phyloP scores from a whole-genome alignment of 2,797 vertebrate genomes.

The Betta splendens region DNA sequence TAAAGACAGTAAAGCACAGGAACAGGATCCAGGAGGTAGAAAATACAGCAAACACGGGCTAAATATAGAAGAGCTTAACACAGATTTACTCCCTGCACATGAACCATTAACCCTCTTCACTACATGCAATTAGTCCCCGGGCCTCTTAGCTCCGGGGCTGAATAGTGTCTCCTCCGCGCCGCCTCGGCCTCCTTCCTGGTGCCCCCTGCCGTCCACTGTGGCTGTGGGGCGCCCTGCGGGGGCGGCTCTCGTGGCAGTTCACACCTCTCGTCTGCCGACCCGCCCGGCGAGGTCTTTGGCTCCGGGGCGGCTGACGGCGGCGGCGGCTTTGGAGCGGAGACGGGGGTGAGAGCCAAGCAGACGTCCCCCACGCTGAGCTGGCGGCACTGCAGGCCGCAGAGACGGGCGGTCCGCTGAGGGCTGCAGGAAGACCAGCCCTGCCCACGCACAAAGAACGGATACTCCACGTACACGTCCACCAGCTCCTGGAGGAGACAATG shows the following conservation, averaged over 20 bases:
- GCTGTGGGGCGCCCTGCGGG: background rate
- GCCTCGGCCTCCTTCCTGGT: slow-evolving; percentile 20
- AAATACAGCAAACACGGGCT: slow-evolving; percentile 39
- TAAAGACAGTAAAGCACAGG: slow-evolving; percentile 47
- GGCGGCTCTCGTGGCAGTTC: slow-evolving; percentile 11
- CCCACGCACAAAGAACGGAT: slow-evolving; percentile 80
- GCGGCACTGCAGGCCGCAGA: slow-evolving; percentile 79
- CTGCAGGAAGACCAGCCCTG: slow-evolving; percentile 82
- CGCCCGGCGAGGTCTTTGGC: slow-evolving; percentile 16
- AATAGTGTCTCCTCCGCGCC: slow-evolving; percentile 73
- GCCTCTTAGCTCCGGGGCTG: slow-evolving; percentile 71
- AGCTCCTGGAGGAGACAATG: slow-evolving; percentile 65
- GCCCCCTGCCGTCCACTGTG: slow-evolving; percentile 13
- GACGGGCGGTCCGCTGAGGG: slow-evolving; percentile 74
- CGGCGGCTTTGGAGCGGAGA: slow-evolving; percentile 29
- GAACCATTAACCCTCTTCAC: slow-evolving; percentile 15
- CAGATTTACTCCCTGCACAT: slow-evolving; percentile 23
- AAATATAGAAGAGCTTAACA: slow-evolving; percentile 46
- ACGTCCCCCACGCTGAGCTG: slow-evolving; percentile 80
- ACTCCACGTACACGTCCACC: slow-evolving; percentile 80
- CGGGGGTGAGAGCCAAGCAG: slow-evolving; percentile 80
- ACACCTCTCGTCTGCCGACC: slow-evolving; percentile 13
- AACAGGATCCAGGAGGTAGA: slow-evolving; percentile 66
- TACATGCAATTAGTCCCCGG: slow-evolving; percentile 39
- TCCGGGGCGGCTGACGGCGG: background rate